A percentile compares a stretch with the other conserved stretches of the same genome.
Conservation (phyloP, 1,140 invertebrate genomes). For the Odontomachus brunneus region DNA sequence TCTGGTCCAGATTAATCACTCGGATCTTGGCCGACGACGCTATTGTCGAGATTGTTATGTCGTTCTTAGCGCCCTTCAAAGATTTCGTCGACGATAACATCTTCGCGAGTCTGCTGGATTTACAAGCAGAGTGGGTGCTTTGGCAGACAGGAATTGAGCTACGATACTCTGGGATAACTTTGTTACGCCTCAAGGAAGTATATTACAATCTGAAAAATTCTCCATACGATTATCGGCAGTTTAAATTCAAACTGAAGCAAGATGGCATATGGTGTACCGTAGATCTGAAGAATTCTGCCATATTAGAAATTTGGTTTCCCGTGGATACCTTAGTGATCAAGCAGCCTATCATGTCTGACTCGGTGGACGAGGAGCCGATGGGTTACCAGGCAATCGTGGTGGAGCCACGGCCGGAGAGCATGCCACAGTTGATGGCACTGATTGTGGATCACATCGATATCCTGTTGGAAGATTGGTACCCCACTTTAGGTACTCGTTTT, state of each 20-base stretch:
- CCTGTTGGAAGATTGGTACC: constrained; percentile 99
- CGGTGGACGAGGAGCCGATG: constrained; percentile 85
- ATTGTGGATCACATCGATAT: constrained; percentile 99
- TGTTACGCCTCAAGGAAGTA: constrained; percentile 95
- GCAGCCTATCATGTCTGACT: constrained; percentile 86
- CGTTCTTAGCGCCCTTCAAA: constrained; percentile 82
- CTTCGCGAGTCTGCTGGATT: constrained; percentile 88
- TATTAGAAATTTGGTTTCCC: constrained; percentile 96
- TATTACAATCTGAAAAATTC: constrained; percentile 87
- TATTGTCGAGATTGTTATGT: constrained; percentile 92
- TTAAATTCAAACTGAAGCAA: constrained; percentile 90
- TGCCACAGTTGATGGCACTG: constrained; percentile 94
- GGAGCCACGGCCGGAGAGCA: constrained; percentile 91
- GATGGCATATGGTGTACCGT: constrained; percentile 94
- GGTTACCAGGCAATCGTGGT: constrained; percentile 90
- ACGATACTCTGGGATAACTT: constrained; percentile 91
- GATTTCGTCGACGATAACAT: constrained; percentile 87
- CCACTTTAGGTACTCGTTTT: constrained; percentile 97
- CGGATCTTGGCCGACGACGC: constrained; percentile 95
- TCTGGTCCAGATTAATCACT: constrained; percentile 98
- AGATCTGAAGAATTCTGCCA: constrained; percentile 92
- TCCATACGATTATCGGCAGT: constrained; percentile 85
- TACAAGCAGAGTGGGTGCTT: constrained; percentile 95
- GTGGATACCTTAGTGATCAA: constrained; percentile 91
- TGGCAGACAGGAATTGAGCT: constrained; percentile 98